Percentiles rank a stretch among this genome's conserved stretches.
Evolutionary conservation across 2,797 vertebrate species (phyloP).

Genomic region (Amphiprion clarkii): DNA sequence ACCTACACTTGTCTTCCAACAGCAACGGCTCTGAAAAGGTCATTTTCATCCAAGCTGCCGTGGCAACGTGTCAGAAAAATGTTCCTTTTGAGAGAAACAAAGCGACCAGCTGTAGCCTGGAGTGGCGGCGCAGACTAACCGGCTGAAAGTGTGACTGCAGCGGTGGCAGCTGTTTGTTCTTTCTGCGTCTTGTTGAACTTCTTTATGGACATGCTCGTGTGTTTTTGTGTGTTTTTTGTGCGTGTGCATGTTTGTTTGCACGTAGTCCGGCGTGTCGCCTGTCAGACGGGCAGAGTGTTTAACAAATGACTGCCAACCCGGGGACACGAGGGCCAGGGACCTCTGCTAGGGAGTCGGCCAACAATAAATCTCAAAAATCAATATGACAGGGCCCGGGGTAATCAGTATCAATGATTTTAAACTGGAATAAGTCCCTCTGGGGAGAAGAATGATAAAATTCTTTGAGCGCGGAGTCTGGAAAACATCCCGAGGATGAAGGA

Average conservation of each 20-base stretch:
- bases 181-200: neutral
- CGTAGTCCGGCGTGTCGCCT: slow-evolving; percentile 46
- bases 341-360: slow-evolving; percentile 70
- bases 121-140: neutral
- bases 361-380: slow-evolving; percentile 87
- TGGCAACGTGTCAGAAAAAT: neutral
- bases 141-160: neutral
- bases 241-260: slow-evolving; percentile 20
- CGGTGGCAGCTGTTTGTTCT: neutral
- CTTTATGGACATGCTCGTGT: neutral
- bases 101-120: neutral
- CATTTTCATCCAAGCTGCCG: neutral
- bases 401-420: slow-evolving; percentile 87
- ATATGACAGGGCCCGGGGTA: slow-evolving; percentile 82
- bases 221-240: neutral
- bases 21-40: neutral
- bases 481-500: slow-evolving; percentile 77
- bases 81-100: neutral
- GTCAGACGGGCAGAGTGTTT: slow-evolving; percentile 76
- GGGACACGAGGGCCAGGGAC: slow-evolving; percentile 73
- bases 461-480: slow-evolving; percentile 65
- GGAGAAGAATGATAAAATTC: slow-evolving; percentile 75
- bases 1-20: too few species aligned
- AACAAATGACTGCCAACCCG: slow-evolving; percentile 82
- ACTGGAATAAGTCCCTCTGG: slow-evolving; percentile 76